Conservation (phyloP, 2,113 vertebrate genomes). For the Melospiza melodia region DNA sequence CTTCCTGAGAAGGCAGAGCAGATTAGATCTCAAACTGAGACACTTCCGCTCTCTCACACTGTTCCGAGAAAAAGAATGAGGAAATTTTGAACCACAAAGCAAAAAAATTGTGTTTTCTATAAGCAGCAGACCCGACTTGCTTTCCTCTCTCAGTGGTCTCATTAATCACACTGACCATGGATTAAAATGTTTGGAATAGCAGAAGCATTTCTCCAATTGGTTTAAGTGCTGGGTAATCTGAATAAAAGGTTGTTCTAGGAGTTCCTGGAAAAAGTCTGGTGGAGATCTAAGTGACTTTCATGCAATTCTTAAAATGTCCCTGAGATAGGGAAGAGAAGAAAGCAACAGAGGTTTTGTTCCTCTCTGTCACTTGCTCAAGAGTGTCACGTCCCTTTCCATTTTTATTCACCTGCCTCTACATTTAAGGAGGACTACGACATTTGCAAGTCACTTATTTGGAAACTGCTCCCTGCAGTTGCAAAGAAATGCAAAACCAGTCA, state of each 20-base stretch:
- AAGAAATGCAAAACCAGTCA: neutral
- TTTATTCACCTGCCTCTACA: neutral
- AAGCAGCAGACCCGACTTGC: neutral
- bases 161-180: neutral
- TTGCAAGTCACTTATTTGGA: neutral
- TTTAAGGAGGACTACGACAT: neutral
- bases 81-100: slow-evolving; percentile 28
- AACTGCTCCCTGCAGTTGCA: neutral
- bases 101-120: neutral
- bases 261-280: neutral
- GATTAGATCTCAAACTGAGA: slow-evolving; percentile 66
- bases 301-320: neutral
- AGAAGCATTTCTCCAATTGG: neutral
- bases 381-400: neutral
- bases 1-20: slow-evolving; percentile 51
- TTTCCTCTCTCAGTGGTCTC: neutral
- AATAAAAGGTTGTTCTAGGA: neutral
- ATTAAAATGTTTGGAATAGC: neutral
- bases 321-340: neutral
- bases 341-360: neutral
- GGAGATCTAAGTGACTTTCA: neutral
- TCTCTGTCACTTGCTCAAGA: neutral
- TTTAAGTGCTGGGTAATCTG: neutral
- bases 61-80: slow-evolving; percentile 69
- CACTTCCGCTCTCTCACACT: slow-evolving; percentile 28